Evolutionary conservation across 2,797 vertebrate genomes (phyloP), one percentile per base, ranked within the genome.

Genomic region (Mus minutoides): DNA sequence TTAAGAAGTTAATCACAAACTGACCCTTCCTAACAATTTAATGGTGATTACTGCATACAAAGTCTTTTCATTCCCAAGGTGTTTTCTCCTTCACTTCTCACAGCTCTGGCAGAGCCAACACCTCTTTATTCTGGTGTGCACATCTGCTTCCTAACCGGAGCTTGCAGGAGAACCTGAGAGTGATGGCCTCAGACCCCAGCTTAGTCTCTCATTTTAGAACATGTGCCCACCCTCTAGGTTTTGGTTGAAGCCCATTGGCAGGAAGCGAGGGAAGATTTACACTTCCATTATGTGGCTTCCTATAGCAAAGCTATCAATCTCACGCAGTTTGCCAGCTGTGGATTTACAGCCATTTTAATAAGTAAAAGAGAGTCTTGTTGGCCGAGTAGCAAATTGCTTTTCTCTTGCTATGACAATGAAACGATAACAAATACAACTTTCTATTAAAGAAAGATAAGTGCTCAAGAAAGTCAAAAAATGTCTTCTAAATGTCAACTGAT

Each of bases 291-390:
- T 88, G 94, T 71, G 83, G 92, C 89, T 97, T 97, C 40, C 83
- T 90, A 95, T n/a, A 96, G 58, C 83, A 78, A 17, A 43, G 43
- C 73, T 87, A 96, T 95, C 95, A 95, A 86, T 93, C 76, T 94
- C 82, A 91, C 79, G 79, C 69, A 89, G 94, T 82, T 84, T 34
- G 88, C 54, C n/a, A 94, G 82, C 56, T 89, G 75, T 87, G 78
- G 85, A 96, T 94, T 96, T 94, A 97, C 26, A 96, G 88, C 83
- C 86, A 96, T 96, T 97, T 97, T 96, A 96, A 94, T 94, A 97
- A 97, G 88, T 93, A 80, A 95, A 96, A 95, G 52, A 92, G 24
- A 31, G 69, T 75, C 22, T 80, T 94, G 43, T 91, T 94, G 91
- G 85, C 87, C 78, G 37, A 76, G 56, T 69, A 96, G 71, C 76